phyloP scores from a whole-genome alignment of 2,113 vertebrate genomes.

The Motacilla alba region DNA sequence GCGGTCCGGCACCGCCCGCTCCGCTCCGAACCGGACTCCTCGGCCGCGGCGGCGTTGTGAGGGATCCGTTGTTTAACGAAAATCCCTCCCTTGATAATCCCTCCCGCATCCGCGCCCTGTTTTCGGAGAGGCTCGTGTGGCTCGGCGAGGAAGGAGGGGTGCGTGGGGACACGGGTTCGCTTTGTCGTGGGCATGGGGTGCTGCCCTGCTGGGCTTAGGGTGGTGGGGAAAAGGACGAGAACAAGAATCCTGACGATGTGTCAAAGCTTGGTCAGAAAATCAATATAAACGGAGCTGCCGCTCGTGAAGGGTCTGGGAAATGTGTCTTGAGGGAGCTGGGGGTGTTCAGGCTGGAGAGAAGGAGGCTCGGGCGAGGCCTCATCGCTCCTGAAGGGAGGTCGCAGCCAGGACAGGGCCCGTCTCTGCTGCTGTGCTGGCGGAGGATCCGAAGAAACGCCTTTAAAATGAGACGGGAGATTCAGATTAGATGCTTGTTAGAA shows the following conservation, averaged over 20 bases:
- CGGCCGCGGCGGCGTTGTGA: accelerated
- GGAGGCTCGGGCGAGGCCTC: not conserved
- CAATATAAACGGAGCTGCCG: accelerated
- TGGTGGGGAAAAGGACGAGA: accelerated
- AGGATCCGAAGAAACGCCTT: not conserved
- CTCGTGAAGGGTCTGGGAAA: not conserved
- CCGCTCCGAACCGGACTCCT: too few species aligned
- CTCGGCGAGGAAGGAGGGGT: not conserved
- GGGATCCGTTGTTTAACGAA: not conserved
- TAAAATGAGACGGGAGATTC: not conserved
- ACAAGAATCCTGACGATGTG: too few species aligned
- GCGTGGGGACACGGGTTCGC: not conserved
- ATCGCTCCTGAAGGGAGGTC: not conserved
- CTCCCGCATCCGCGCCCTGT: too few species aligned
- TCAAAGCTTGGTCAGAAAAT: not conserved
- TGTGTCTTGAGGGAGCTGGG: not conserved
- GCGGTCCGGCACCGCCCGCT: not conserved
- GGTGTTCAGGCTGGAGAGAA: not conserved
- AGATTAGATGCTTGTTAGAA: too few species aligned
- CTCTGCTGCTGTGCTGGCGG: not conserved
- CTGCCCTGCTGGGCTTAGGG: too few species aligned
- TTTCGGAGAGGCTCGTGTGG: not conserved
- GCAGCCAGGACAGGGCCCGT: not conserved
- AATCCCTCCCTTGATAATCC: not conserved
- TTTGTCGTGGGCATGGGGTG: accelerated